Evolutionary conservation across 2,113 vertebrate species (phyloP).

Genomic region (Petrocephalus zakoni): DNA sequence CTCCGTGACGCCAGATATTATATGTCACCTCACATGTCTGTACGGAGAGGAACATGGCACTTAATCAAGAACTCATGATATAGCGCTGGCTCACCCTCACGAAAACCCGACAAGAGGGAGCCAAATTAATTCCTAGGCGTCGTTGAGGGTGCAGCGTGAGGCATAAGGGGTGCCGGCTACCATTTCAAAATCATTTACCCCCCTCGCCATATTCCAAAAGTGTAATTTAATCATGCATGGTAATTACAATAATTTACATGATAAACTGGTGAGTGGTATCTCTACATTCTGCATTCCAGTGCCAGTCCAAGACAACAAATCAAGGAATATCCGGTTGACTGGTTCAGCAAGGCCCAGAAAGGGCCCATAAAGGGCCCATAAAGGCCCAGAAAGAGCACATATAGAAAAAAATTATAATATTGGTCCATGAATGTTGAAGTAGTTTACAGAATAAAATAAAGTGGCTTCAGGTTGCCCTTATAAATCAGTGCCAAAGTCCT

Average conservation of each 20-base stretch:
- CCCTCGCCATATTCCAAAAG: neutral
- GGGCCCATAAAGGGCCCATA: too few relatives aligned
- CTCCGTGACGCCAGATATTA: conserved; percentile 5
- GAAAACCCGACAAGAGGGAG: neutral
- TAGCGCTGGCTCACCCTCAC: neutral
- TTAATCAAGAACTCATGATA: neutral
- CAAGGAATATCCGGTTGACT: neutral
- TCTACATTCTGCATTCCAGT: neutral
- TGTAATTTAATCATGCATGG: neutral
- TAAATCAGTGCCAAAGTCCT: neutral
- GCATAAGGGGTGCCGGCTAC: neutral
- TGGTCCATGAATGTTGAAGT: neutral
- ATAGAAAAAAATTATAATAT: neutral
- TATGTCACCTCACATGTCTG: neutral
- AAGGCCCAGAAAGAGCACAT: neutral
- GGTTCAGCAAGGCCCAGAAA: neutral
- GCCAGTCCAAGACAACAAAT: neutral
- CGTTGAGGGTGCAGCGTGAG: neutral
- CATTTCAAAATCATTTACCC: neutral
- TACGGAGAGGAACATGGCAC: neutral
- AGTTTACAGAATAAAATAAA: neutral
- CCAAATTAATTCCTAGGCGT: conserved; percentile 14
- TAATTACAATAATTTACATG: neutral
- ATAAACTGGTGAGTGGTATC: neutral
- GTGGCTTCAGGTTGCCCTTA: neutral